phyloP scores from a whole-genome alignment of 1,140 invertebrate genomes.

The Trichonephila clavata region DNA sequence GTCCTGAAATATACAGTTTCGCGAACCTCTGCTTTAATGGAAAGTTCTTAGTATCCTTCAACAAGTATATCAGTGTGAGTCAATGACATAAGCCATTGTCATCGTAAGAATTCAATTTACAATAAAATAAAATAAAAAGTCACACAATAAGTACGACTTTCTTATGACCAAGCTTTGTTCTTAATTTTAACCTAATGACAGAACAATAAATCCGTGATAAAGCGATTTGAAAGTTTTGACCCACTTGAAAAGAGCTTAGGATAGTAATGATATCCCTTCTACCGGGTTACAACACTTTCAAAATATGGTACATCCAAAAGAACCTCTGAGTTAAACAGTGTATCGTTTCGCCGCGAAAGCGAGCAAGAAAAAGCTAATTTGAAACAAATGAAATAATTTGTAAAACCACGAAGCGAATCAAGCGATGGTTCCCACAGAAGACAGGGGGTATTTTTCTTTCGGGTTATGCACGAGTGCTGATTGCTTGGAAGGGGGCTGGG shows the following conservation, averaged over 20 bases:
- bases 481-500: not conserved
- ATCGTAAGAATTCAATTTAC: not conserved
- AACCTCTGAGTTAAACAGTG: not conserved
- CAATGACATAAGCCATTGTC: not conserved
- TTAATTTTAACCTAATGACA: not conserved
- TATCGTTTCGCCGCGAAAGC: conserved; percentile 48
- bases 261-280: not conserved
- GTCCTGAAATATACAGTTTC: too few species aligned
- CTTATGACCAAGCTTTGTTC: not conserved
- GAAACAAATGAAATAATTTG: conserved; percentile 74
- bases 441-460: conserved; percentile 19
- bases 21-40: too few species aligned
- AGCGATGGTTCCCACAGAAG: conserved; percentile 67
- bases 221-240: not conserved
- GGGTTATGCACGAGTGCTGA: conserved; percentile 29
- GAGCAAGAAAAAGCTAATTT: conserved; percentile 61
- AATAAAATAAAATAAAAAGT: not conserved
- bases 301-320: not conserved
- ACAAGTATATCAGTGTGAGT: too few species aligned
- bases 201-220: conserved; percentile 12
- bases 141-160: not conserved
- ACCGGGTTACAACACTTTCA: not conserved
- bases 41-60: too few species aligned
- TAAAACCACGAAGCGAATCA: conserved; percentile 68
- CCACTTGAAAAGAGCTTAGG: not conserved